Percentiles rank a stretch among this genome's conserved stretches.
phyloP scores from a whole-genome alignment of 2,113 vertebrate genomes.

The Vireo altiloquus region DNA sequence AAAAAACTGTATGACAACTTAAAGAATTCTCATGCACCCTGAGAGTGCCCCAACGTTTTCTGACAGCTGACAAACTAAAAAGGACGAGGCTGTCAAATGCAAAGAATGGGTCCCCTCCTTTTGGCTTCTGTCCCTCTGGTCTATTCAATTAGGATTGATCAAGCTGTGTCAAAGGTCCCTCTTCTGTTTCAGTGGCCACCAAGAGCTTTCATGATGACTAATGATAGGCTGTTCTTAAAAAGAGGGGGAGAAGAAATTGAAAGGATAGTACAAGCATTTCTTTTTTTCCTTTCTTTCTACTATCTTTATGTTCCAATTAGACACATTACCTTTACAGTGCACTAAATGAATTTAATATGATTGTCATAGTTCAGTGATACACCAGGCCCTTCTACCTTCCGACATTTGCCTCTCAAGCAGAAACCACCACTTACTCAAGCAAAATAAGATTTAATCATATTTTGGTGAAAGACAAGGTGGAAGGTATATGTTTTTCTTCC shows the following conservation, averaged over 20 bases:
- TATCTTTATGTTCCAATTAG: constrained; percentile 20
- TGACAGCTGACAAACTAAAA: constrained; percentile 71
- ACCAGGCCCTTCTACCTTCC: neutral
- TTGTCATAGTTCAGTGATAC: constrained; percentile 24
- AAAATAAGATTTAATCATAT: neutral
- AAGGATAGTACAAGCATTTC: neutral
- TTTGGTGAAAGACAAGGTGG: neutral
- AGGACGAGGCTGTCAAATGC: constrained; percentile 64
- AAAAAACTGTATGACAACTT: neutral
- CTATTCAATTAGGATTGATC: constrained; percentile 77
- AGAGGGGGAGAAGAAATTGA: neutral
- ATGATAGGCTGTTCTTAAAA: constrained; percentile 47
- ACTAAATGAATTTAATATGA: constrained; percentile 24
- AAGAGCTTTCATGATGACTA: constrained; percentile 68
- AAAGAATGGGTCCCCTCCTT: constrained; percentile 57
- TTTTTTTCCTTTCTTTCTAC: neutral
- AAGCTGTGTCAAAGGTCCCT: constrained; percentile 70
- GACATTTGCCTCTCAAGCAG: neutral
- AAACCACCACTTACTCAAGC: neutral
- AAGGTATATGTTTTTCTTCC: neutral
- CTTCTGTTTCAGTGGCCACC: constrained; percentile 60
- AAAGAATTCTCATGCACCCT: neutral
- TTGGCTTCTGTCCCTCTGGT: constrained; percentile 70
- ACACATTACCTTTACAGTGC: constrained; percentile 9
- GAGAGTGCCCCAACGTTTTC: constrained; percentile 28